Evolutionary conservation across 1,140 invertebrate species (phyloP).

Genomic region (Anastrepha obliqua): DNA sequence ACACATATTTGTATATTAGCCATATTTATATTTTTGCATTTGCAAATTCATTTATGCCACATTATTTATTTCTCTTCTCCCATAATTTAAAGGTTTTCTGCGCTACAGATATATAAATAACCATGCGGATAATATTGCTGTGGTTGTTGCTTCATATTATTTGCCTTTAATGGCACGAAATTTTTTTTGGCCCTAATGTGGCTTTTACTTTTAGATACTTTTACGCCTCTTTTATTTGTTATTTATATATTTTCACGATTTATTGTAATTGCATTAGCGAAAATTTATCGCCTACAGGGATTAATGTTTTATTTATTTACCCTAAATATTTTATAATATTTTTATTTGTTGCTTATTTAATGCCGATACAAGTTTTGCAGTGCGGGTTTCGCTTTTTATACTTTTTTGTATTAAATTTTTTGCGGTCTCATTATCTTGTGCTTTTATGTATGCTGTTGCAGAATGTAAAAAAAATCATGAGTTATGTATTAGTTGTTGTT

Average conservation of each 20-base stretch:
- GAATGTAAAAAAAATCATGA: too few species aligned
- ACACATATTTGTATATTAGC: background rate
- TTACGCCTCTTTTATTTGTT: background rate
- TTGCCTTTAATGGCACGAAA: background rate
- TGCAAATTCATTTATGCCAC: background rate
- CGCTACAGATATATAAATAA: background rate
- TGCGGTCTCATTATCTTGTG: too few species aligned
- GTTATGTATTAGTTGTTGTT: too few species aligned
- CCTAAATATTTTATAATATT: background rate
- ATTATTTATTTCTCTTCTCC: too few species aligned
- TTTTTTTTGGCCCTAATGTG: conserved; percentile 6
- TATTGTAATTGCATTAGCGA: conserved; percentile 27
- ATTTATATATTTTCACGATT: conserved; percentile 5
- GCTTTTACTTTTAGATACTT: background rate
- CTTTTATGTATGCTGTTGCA: too few species aligned
- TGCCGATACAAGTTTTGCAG: background rate
- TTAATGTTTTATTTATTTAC: conserved; percentile 38
- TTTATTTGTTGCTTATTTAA: background rate
- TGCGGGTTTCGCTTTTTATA: background rate
- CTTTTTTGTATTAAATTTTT: too few species aligned
- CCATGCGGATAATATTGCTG: background rate
- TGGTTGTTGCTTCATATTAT: background rate
- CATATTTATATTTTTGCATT: background rate
- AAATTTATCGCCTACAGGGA: conserved; percentile 3
- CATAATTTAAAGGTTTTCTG: background rate